Base-by-base conservation (phyloP, 2,113 vertebrate genomes). In the Phainopepla nitens region DNA sequence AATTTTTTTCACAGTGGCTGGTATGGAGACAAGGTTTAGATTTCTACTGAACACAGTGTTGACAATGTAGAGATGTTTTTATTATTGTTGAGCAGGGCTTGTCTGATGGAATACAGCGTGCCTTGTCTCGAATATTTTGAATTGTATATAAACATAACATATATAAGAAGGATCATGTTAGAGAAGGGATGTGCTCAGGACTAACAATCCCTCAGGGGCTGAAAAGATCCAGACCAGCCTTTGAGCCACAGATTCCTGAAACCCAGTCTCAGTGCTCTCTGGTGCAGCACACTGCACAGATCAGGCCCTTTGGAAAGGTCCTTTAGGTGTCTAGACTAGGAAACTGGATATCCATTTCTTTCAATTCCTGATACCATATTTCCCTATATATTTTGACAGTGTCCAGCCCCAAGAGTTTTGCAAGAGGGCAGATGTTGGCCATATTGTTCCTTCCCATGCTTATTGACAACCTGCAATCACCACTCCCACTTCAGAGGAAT, bases 221-320 rank as follows among this genome's bases (percentile, higher is more conserved):
- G 21, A 57, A 36, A 14, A 33, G 16, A 54, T 62, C 36, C 29
- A 60, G 22, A 56, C 1, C 4, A 31, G 19, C 6, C 51, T 72
- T 71, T 54, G 72, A 60, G 11, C 18, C 28, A 41, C 39, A 44
- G 47, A 23, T 44, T 62, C 31, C 73, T 79, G 36, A 85, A 82
- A 78, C 4, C 3, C 56, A 19, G 1, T 24, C 54, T 79, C 39
- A 44, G 0, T 22, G n/a, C 17, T 41, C 6, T n/a, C 44, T 44
- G 39, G 5, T 57, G 22, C 36, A 69, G 44, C 14, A 36, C 36
- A 24, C 22, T 64, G 33, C 58, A 80, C 42, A 33, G 76, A 35
- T 39, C 50, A 72, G 64, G 20, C 14, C 13, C 10, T 47, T 41
- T 22, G 41, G 29, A 47, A 79, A 53, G 9, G n/a, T 45, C 62